Percentiles rank a stretch among this genome's conserved stretches.
These are phyloP conservation scores for Empidonax alnorum DNA, from an alignment of 2,113 vertebrate genomes.

Conservation along the genomic window DNA sequence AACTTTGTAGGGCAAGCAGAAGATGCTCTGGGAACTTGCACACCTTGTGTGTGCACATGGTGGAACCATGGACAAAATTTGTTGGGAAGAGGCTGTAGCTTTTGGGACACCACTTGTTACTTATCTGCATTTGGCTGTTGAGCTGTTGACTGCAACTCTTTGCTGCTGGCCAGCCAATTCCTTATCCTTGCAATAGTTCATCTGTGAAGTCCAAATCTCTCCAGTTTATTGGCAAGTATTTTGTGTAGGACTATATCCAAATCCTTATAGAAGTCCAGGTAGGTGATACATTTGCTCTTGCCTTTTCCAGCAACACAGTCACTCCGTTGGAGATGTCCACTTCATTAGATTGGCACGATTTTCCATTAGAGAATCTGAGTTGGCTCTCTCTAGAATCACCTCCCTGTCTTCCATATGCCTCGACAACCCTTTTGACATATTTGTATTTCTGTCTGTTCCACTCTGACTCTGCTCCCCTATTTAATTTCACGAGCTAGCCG, in stretches of 20 bases:
- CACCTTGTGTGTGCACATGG: accelerated
- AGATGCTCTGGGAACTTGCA: neutral
- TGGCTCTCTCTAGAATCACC: neutral
- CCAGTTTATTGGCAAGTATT: neutral
- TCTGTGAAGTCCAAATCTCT: neutral
- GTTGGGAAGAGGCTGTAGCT: neutral
- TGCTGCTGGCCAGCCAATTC: neutral
- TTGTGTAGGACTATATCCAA: neutral
- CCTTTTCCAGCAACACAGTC: neutral
- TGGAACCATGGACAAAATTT: neutral
- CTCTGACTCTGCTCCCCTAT: neutral
- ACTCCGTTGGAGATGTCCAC: neutral
- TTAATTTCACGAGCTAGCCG: neutral
- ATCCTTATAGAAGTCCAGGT: neutral
- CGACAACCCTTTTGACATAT: neutral
- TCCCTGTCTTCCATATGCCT: neutral
- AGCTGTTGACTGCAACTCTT: neutral
- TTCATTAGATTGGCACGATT: neutral
- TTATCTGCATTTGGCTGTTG: neutral
- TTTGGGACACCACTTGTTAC: neutral
- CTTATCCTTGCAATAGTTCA: neutral
- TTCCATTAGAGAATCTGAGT: neutral
- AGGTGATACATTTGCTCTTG: neutral
- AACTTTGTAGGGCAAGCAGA: neutral
- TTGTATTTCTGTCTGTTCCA: neutral